A percentile compares a stretch with the other conserved stretches of the same genome.
Conservation (phyloP, 1,140 invertebrate genomes). For the Drosophila yakuba region DNA sequence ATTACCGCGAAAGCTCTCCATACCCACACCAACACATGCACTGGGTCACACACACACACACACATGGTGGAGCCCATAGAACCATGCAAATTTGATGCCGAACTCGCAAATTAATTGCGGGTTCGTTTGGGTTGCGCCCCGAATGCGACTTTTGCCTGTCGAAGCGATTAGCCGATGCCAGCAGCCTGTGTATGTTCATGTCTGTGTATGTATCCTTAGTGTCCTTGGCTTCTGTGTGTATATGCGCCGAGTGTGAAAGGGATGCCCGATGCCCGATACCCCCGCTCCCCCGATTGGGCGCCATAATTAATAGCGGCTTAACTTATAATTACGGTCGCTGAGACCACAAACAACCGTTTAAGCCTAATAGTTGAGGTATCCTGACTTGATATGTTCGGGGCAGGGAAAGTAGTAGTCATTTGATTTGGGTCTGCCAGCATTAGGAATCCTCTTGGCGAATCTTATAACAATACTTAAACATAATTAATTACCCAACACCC, state of each 20-base stretch:
- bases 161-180: conserved; percentile 66
- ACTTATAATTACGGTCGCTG: conserved; percentile 80
- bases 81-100: conserved; percentile 71
- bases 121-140: conserved; percentile 58
- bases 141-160: conserved; percentile 57
- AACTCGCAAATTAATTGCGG: conserved; percentile 76
- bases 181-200: conserved; percentile 15
- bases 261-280: too few species aligned
- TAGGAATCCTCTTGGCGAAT: conserved; percentile 27
- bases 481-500: too few species aligned
- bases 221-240: conserved; percentile 49
- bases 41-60: conserved; percentile 2
- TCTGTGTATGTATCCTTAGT: conserved; percentile 1
- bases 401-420: conserved; percentile 2
- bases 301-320: conserved; percentile 82
- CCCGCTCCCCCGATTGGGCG: conserved; percentile 50
- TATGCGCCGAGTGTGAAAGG: conserved; percentile 32
- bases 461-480: conserved; percentile 8
- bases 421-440: conserved; percentile 34
- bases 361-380: conserved; percentile 77
- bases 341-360: conserved; percentile 74
- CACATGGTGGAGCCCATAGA: conserved; percentile 24
- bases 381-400: conserved; percentile 26
- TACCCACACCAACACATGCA: conserved; percentile 14
- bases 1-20: conserved; percentile 52